Evolutionary conservation across 2,797 vertebrate species (phyloP).

Genomic region (Sebastes trivittatus): DNA sequence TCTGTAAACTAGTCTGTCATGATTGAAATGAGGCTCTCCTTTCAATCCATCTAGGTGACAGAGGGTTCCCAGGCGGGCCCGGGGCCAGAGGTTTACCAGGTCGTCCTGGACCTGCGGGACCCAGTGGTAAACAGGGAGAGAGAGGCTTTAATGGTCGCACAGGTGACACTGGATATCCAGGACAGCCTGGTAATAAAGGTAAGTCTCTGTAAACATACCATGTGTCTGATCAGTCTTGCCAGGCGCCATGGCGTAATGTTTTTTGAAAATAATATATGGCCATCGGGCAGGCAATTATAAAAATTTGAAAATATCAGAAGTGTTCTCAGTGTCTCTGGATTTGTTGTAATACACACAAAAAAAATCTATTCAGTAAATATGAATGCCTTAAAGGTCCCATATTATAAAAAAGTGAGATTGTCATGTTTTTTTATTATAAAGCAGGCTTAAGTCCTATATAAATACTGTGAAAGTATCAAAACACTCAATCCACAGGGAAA

Average conservation of each 20-base stretch:
- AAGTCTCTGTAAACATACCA: neutral
- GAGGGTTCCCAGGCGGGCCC: constrained; percentile 38
- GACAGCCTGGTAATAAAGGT: constrained; percentile 63
- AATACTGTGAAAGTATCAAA: too few relatives aligned
- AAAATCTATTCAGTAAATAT: neutral
- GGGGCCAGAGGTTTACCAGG: constrained; percentile 36
- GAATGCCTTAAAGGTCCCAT: neutral
- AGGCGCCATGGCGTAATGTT: neutral
- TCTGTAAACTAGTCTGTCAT: neutral
- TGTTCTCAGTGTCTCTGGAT: neutral
- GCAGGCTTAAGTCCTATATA: too few relatives aligned
- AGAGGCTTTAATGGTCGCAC: constrained; percentile 43
- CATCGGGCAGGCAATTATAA: neutral
- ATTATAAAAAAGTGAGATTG: too few relatives aligned
- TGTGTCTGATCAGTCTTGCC: neutral
- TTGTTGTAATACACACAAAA: neutral
- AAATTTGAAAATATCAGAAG: neutral
- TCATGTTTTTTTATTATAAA: too few relatives aligned
- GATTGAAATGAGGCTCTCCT: neutral
- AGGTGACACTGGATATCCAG: constrained; percentile 52
- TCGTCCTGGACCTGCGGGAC: constrained; percentile 49
- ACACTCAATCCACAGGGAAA: too few relatives aligned
- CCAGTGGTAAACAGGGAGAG: constrained; percentile 55
- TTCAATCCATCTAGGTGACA: constrained; percentile 46
- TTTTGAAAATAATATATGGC: neutral